Evolutionary conservation across 2,797 vertebrate species (phyloP), one percentile per base, ranked within the genome.

Genomic region (Enteromius radiatus): DNA sequence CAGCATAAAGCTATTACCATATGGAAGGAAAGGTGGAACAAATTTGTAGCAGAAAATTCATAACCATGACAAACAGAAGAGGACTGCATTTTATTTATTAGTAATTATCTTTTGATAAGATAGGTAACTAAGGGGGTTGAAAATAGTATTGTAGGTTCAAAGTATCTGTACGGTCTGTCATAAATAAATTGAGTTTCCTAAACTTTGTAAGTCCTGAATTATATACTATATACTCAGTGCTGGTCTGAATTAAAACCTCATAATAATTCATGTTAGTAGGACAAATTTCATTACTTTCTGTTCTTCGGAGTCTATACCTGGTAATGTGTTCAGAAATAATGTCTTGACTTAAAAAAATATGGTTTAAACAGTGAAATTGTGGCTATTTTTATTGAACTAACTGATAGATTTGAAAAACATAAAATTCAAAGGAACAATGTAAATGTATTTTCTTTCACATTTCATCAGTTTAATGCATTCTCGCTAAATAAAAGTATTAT

Each of bases 11-110:
- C 91, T 21, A 83, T 28, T 19, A 63, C 77, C 12, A 76, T 92
- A 86, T 98, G 97, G 97, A 92, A 95, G 87, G 92, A 91, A 49
- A 95, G 95, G 89, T 98, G 98, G 97, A 88, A 97, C 45, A 67
- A 84, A 7, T 98, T 98, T 87, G 90, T 98, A 21, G 86, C 88
- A 10, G 88, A 92, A 8, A 84, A 92, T 76, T 84, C 47, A 69
- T n/a, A 68, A 68, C 43, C 52, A n/a, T 54, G 26, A 76, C 23
- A 31, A 43, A 61, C 17, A 52, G 70, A 61, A 26, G 12, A 38
- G 54, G 28, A 21, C 38, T 43, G 26, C n/a, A 14, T 54, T 71
- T 14, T 71, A 7, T 21, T 12, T n/a, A 21, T 52, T 19, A 4
- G 26, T 17, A 23, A n/a, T 12, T 61, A 15, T 61, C 26, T 61